phyloP scores from a whole-genome alignment of 1,140 invertebrate species.

The Dendroctonus ponderosae region DNA sequence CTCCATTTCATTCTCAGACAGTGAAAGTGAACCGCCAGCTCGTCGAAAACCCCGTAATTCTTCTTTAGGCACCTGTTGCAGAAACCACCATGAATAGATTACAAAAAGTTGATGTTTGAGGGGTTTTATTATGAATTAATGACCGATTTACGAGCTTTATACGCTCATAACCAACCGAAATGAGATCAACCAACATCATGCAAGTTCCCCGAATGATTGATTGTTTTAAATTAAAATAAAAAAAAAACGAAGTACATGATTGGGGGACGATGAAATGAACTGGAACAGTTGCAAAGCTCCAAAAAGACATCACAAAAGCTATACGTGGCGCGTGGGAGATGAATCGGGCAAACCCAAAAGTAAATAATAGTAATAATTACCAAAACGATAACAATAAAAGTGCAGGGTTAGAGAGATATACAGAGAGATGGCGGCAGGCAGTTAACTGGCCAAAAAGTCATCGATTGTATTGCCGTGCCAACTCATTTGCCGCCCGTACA shows the following conservation, averaged over 20 bases:
- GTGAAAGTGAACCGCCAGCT: conserved; percentile 69
- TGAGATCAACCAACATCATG: neutral
- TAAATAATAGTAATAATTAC: conserved; percentile 4
- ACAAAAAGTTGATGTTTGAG: conserved; percentile 16
- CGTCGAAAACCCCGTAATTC: conserved; percentile 57
- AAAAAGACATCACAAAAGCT: neutral
- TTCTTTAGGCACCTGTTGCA: conserved; percentile 38
- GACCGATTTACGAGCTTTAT: neutral
- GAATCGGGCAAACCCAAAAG: neutral
- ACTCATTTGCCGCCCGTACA: conserved; percentile 31
- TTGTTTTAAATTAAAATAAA: neutral
- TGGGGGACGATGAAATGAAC: neutral
- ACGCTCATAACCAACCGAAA: too few species aligned
- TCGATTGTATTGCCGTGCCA: conserved; percentile 48
- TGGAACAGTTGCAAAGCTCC: neutral
- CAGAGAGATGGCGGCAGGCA: neutral
- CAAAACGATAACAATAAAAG: conserved; percentile 7
- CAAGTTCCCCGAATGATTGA: too few species aligned
- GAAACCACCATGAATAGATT: conserved; percentile 4
- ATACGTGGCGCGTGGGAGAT: neutral
- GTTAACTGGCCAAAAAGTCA: conserved; percentile 2
- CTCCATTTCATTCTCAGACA: conserved; percentile 78
- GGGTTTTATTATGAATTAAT: neutral
- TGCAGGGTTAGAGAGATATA: conserved; percentile 11
- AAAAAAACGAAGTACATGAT: neutral